Evolutionary conservation across 2,888 invertebrate genomes (phyloP).

Genomic region (Agapostemon virescens): DNA sequence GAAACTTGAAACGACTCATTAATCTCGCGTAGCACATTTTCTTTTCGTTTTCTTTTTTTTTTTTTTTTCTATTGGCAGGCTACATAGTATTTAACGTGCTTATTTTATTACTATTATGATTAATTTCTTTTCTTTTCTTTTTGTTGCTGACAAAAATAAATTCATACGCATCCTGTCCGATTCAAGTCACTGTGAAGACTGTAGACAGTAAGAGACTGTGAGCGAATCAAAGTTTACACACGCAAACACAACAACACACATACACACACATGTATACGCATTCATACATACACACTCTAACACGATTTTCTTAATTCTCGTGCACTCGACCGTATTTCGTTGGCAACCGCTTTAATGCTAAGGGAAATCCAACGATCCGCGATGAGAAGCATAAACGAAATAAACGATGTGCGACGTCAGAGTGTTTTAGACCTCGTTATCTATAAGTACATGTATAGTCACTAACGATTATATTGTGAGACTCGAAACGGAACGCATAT

Average conservation of each 20-base stretch:
- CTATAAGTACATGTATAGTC: slow-evolving; percentile 57
- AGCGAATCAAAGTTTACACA: slow-evolving; percentile 47
- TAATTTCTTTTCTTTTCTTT: slow-evolving; percentile 22
- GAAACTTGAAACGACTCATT: slow-evolving; percentile 56
- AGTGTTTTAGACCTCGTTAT: slow-evolving; percentile 49
- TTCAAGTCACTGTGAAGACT: slow-evolving; percentile 63
- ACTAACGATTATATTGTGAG: slow-evolving; percentile 48
- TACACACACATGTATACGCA: background rate
- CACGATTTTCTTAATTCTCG: slow-evolving; percentile 11
- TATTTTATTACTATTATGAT: slow-evolving; percentile 48
- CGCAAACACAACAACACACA: background rate
- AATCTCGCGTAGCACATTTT: slow-evolving; percentile 39
- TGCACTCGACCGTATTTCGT: slow-evolving; percentile 52
- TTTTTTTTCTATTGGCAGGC: slow-evolving; percentile 39
- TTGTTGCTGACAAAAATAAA: slow-evolving; percentile 39
- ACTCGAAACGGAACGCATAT: slow-evolving; percentile 52
- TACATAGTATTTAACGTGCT: slow-evolving; percentile 47
- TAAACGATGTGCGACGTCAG: slow-evolving; percentile 49
- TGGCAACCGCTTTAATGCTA: slow-evolving; percentile 60
- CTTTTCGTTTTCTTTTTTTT: slow-evolving; percentile 2
- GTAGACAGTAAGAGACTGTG: slow-evolving; percentile 54
- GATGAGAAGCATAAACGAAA: slow-evolving; percentile 37
- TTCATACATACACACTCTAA: background rate
- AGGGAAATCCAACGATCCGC: slow-evolving; percentile 51
- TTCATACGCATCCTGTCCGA: slow-evolving; percentile 47